Conservation (phyloP, 1,140 invertebrate genomes). For the Lordiphosa clarofinis region DNA sequence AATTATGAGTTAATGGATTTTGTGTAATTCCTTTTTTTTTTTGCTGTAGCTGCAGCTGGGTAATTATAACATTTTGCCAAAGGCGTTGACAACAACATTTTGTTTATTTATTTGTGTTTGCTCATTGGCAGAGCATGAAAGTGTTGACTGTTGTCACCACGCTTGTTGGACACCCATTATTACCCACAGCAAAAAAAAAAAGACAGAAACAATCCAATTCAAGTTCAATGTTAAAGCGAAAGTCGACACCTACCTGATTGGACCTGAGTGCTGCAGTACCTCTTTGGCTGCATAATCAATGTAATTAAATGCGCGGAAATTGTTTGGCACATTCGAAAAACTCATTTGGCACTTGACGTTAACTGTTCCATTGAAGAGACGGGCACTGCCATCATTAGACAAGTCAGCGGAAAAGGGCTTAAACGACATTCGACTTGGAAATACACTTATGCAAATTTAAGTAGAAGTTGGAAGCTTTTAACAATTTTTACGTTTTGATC, state of each 20-base stretch:
- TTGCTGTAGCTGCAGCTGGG: slow-evolving; percentile 11
- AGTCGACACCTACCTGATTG: not conserved
- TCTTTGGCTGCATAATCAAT: slow-evolving; percentile 51
- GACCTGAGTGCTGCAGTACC: not conserved
- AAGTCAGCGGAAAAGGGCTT: not conserved
- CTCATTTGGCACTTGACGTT: slow-evolving; percentile 46
- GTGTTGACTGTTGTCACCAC: slow-evolving; percentile 50
- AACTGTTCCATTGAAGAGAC: slow-evolving; percentile 40
- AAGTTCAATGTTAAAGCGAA: slow-evolving; percentile 52
- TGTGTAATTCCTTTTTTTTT: slow-evolving; percentile 38
- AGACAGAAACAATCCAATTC: slow-evolving; percentile 40
- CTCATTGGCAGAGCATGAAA: slow-evolving; percentile 67
- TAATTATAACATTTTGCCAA: slow-evolving; percentile 54
- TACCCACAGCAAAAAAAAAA: slow-evolving; percentile 1
- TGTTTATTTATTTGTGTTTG: slow-evolving; percentile 11
- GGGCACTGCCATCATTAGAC: slow-evolving; percentile 37
- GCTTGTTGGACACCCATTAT: slow-evolving; percentile 28
- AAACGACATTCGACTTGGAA: not conserved
- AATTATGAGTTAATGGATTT: slow-evolving; percentile 78
- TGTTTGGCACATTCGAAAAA: slow-evolving; percentile 49
- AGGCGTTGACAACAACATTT: slow-evolving; percentile 50
- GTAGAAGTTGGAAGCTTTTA: too few relatives aligned
- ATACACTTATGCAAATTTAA: slow-evolving; percentile 10
- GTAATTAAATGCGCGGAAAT: slow-evolving; percentile 69
- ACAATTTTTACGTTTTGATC: too few relatives aligned